phyloP scores from a whole-genome alignment of 2,888 invertebrate genomes.

The Cataglyphis albicans region DNA sequence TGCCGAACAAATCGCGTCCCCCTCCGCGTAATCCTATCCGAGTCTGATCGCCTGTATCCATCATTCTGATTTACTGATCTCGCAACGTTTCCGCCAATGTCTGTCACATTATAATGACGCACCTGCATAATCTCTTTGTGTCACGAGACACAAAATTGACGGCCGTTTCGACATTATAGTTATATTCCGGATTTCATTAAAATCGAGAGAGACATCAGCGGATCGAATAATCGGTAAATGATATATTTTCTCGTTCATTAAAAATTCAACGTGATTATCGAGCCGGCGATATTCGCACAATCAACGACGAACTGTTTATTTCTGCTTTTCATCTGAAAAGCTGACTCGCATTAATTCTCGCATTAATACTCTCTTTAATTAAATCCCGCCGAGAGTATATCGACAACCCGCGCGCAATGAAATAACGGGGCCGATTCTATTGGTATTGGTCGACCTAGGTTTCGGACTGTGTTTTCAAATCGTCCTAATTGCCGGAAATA shows the following conservation, averaged over 20 bases:
- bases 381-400: conserved; percentile 58
- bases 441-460: conserved; percentile 38
- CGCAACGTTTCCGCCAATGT: conserved; percentile 45
- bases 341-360: conserved; percentile 67
- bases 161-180: conserved; percentile 63
- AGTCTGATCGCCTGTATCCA: conserved; percentile 70
- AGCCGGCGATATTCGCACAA: conserved; percentile 61
- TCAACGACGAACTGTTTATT: conserved; percentile 71
- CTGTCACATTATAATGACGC: conserved; percentile 64
- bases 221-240: conserved; percentile 50
- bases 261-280: conserved; percentile 65
- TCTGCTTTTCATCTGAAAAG: conserved; percentile 53
- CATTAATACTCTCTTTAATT: conserved; percentile 71
- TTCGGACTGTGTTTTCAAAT: conserved; percentile 67
- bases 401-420: conserved; percentile 14
- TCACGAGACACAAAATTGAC: conserved; percentile 67
- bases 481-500: conserved; percentile 67
- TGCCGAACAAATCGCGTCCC: conserved; percentile 75
- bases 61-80: conserved; percentile 74
- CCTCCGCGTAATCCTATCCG: conserved; percentile 70
- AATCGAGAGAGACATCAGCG: conserved; percentile 38
- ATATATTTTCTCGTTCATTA: conserved; percentile 73
- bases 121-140: conserved; percentile 65
- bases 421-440: conserved; percentile 41
- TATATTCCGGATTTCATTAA: conserved; percentile 63